phyloP scores from a whole-genome alignment of 2,113 vertebrate species.

The Calidris pygmaea region DNA sequence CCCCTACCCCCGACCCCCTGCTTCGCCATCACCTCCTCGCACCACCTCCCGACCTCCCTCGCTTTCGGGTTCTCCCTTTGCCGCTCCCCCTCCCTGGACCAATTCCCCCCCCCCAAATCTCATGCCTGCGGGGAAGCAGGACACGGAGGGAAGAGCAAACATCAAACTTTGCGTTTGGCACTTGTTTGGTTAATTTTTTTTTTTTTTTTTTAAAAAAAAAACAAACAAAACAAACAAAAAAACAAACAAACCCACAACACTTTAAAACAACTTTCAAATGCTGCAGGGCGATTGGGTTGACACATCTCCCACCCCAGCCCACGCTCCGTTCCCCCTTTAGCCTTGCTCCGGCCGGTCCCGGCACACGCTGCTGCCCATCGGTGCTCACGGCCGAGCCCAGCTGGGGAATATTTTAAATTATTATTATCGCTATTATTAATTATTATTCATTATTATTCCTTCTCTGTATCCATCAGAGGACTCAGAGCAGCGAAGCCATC shows the following conservation, averaged over 20 bases:
- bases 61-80: constrained; percentile 19
- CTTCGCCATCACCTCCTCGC: too few relatives aligned
- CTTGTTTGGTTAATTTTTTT: background rate
- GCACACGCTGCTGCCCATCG: background rate
- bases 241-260: too few relatives aligned
- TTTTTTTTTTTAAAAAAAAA: background rate
- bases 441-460: background rate
- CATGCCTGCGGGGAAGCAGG: background rate
- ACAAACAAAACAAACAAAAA: too few relatives aligned
- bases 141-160: constrained; percentile 20
- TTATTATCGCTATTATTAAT: too few relatives aligned
- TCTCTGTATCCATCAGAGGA: background rate
- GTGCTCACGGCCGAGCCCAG: background rate
- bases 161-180: constrained; percentile 33
- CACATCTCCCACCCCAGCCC: background rate
- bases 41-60: constrained; percentile 54
- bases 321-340: background rate
- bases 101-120: background rate
- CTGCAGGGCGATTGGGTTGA: constrained; percentile 10
- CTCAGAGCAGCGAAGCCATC: fast-evolving
- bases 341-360: background rate
- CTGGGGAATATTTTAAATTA: background rate
- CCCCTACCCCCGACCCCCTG: too few relatives aligned
- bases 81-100: background rate
- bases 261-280: background rate